Base-by-base conservation (phyloP, 1,140 invertebrate species). In the Temnothorax nylanderi region DNA sequence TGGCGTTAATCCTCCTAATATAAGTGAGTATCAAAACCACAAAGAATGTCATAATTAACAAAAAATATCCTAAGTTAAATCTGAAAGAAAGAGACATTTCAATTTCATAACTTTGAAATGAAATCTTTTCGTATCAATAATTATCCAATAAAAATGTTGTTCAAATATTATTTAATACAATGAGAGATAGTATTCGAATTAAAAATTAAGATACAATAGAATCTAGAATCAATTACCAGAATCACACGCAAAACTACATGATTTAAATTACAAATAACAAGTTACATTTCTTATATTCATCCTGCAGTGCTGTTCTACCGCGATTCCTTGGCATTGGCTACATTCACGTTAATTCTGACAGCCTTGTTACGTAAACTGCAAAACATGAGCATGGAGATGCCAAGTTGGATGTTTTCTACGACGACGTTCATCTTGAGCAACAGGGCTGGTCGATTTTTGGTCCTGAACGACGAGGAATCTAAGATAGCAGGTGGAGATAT, bases 261-360 rank as follows among this genome's bases (percentile, higher is more conserved):
- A n/a, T 26, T 41, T 16, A 41, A 32, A 18, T 76, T 34, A 5
- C 2, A 62, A 76, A 26, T 62, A n/a, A 32, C 3, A 26, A 65
- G 6, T 78, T 60, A 80, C 1, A 18, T 41, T 51, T 49, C 7
- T 56, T 41, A 13, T 26, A 18, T 32, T 51, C n/a, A 49, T 62
- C 1, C 93, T 87, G n/a, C 84, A 88, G 96, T 96, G n/a, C 62
- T 95, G 6, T 96, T 95, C 41, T 96, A 95, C 75, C 92, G 94
- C 26, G 93, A 94, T 71, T 96, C 95, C 1, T 85, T 96, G 75
- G 81, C 93, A 0, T 62, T 96, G 64, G 94, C 96, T 34, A 91
- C 92, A 1, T 90, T 96, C 11, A 95, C 95, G 0, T 91, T 96
- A 78, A 87, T 96, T 4, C 60, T 95, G 3, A 95, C 96, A 4